Evolutionary conservation across 1,140 invertebrate genomes (phyloP), one percentile per base, ranked within the genome.

Genomic region (Geopemphigus sp.): DNA sequence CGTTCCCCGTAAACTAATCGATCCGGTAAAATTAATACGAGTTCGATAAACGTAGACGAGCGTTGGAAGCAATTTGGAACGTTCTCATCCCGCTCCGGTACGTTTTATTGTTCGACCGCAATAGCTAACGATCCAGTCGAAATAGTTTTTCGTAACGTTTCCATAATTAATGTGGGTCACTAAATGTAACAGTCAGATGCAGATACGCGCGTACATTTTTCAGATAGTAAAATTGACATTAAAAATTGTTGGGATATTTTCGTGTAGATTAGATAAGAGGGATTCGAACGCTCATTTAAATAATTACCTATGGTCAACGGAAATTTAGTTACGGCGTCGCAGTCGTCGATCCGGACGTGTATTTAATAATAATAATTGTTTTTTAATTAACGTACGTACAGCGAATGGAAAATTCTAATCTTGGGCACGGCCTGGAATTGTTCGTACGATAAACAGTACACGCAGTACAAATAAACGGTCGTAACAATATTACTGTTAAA

Each of bases 171-270:
- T 47, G 12, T 68, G 63, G 63, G n/a, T 66, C 63, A 66, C n/a
- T 11, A 45, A 64, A 64, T 32, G 29, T 32, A 64, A 19, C 12
- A 32, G 17, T 45, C n/a, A 19, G 29, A 45, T 64, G 19, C 22
- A 22, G 11, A 64, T 64, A 64, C 29, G 12, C 26, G 19, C 32
- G n/a, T 64, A 39, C 32, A 64, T 39, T 64, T 39, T 64, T 64
- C 32, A 61, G 63, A 64, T 64, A 64, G 47, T 19, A 45, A 68
- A 22, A 68, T 47, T 12, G 24, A 22, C 47, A 39, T 4, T 47
- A 22, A 24, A 66, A 47, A 47, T 68, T 47, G 22, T 68, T 47
- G 32, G 39, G 45, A 68, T 68, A 68, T 68, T 68, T 68, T 47
- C 14, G n/a, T 47, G 47, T 5, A 45, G 63, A 64, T 64, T n/a